Evolutionary conservation across 2,797 vertebrate species (phyloP).

Genomic region (Lithobates sylvaticus): DNA sequence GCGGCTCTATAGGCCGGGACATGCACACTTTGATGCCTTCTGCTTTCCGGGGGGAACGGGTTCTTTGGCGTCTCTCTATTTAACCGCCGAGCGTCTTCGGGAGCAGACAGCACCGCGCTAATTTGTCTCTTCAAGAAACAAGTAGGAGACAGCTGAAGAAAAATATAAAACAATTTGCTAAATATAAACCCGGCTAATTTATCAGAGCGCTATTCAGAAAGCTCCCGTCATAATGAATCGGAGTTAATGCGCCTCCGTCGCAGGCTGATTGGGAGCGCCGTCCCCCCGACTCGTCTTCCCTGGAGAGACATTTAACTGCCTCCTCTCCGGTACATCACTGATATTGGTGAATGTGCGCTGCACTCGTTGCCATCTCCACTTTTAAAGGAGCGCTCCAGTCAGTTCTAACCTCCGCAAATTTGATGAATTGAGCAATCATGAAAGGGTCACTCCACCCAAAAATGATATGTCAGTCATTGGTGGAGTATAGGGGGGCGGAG

Average conservation of each 20-base stretch:
- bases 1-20: conserved; percentile 25
- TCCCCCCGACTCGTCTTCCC: background rate
- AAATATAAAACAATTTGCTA: conserved; percentile 58
- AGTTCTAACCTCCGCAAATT: too few species aligned
- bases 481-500: too few species aligned
- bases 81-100: conserved; percentile 14
- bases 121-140: conserved; percentile 57
- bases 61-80: conserved; percentile 13
- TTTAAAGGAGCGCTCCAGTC: too few species aligned
- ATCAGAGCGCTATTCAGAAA: conserved; percentile 57
- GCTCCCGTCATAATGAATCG: conserved; percentile 52
- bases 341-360: too few species aligned
- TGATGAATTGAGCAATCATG: too few species aligned
- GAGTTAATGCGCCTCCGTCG: conserved; percentile 45
- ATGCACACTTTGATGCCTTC: conserved; percentile 10
- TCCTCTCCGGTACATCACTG: too few species aligned
- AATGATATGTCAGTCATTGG: too few species aligned
- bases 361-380: too few species aligned
- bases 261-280: conserved; percentile 42
- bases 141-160: conserved; percentile 41
- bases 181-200: conserved; percentile 58
- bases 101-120: conserved; percentile 41
- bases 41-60: background rate
- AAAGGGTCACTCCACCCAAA: too few species aligned
- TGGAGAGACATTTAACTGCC: conserved; percentile 6